Base-by-base conservation (phyloP, 1,140 invertebrate species). In the Heliothis virescens region DNA sequence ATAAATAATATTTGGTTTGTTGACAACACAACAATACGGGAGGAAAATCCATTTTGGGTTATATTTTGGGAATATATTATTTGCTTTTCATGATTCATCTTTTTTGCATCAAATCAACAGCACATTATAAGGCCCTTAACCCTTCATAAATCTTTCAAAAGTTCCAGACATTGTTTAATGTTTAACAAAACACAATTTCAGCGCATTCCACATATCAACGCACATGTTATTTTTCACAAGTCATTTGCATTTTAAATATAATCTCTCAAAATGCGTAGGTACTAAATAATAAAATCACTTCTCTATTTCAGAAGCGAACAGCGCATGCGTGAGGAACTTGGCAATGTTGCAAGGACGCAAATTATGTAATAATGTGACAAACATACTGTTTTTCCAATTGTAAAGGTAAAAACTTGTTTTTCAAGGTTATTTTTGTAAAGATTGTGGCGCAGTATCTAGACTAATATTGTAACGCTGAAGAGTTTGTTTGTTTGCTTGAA, bases 311-410 rank as follows among this genome's bases (percentile, higher is more conserved):
- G 62, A 9, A 41, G 48, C 48, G 71, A 71, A 86, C 86, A 87
- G 79, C 87, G 72, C 86, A 89, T 82, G 63, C 79, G 60, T 79
- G 57, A 78, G 85, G 86, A 85, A 90, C 89, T 91, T 91, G 90
- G 90, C 90, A 89, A 83, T 67, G 47, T 16, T 41, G 79, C 87
- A 89, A 90, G 89, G 89, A 85, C 87, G 79, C 65, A 79, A 57
- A 78, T 85, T 87, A 69, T 77, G 83, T 78, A 80, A 80, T 74
- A 69, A 57, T 69, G 50, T 67, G 29, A 78, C 50, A 67, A 76
- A 59, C 26, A 63, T 55, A 67, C 26, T 47, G 62, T 63, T 67
- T 65, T 78, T 41, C 26, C 47, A 57, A 57, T 78, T 67, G 50
- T 57, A 69, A 67, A 78, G 75, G 75, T 78, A 59, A 18, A 67